Base-by-base conservation (phyloP, 2,113 vertebrate genomes). In the Chinchilla lanigera region DNA sequence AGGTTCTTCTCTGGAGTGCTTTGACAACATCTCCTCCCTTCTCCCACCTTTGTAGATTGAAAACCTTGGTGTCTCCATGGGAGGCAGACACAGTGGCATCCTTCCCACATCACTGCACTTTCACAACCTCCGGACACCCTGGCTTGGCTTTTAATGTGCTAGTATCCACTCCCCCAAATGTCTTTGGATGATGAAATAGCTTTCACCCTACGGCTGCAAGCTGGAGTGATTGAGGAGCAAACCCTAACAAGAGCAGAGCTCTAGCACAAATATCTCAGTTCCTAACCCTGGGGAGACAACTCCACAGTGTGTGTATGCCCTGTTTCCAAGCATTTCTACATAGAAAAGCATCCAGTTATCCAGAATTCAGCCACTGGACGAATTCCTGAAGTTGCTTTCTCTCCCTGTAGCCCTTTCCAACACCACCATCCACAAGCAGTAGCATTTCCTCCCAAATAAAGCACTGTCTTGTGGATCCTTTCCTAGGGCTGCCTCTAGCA, bases 51-150 rank as follows among this genome's bases (percentile, higher is more conserved):
- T 28, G 3, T 13, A 85, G 61, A 96, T 30, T 35, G 19, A 26
- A 58, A 60, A 41, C 22, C 22, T 28, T 44, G 28, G 63, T 10
- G 86, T 54, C 16, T 20, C 38, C 33, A 1, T 0, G 19, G 6
- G 7, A 47, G 24, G 54, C 50, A 93, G 67, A 61, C 10, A 38
- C 14, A 20, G 20, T 1, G 52, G 60, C 0, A 2, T 3, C 58
- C 28, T 24, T 1, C 6, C 35, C 6, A 35, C 10, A 6, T 14
- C 7, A 22, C 22, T 1, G 8, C 24, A 17, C n/a, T 6, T n/a
- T 65, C 28, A 50, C 22, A 26, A 5, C 1, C n/a, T 61, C 14
- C 22, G 11, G 3, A 28, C 9, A 24, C 2, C 3, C 7, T 50
- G 54, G 30, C 41, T 41, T 77, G n/a, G 7, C 30, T n/a, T 69